phyloP scores from a whole-genome alignment of 2,113 vertebrate genomes.

The Nothobranchius kuhntae region DNA sequence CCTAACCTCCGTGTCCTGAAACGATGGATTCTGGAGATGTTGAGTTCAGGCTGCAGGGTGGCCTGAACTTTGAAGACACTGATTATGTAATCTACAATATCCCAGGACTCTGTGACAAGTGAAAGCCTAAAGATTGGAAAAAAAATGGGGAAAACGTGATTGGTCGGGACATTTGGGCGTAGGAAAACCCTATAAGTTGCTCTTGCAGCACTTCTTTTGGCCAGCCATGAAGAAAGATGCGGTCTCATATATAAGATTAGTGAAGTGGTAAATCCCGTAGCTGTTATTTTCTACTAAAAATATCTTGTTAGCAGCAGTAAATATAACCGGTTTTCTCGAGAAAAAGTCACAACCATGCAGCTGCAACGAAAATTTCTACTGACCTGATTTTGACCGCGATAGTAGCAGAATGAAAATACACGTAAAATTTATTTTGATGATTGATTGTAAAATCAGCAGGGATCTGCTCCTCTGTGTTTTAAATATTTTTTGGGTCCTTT shows the following conservation, averaged over 20 bases:
- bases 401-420: conserved; percentile 47
- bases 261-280: conserved; percentile 51
- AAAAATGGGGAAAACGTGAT: background rate
- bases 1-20: background rate
- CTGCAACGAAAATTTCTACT: conserved; percentile 61
- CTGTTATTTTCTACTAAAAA: conserved; percentile 58
- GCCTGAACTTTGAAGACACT: conserved; percentile 27
- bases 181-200: no score
- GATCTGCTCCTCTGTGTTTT: conserved; percentile 30
- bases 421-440: conserved; percentile 54
- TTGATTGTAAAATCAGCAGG: conserved; percentile 57
- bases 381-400: conserved; percentile 56
- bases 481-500: conserved; percentile 5
- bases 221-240: no score
- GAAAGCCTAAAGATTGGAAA: background rate
- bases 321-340: conserved; percentile 56
- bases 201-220: no score
- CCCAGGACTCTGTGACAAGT: conserved; percentile 8
- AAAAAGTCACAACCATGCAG: conserved; percentile 53
- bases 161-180: no score
- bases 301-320: conserved; percentile 53
- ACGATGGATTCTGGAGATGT: conserved; percentile 33
- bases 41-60: conserved; percentile 32
- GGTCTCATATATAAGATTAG: no score
- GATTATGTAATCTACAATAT: conserved; percentile 47